Evolutionary conservation across 2,888 invertebrate species (phyloP), one percentile per base, ranked within the genome.

Genomic region (Vannuccia rotundouncinata): DNA sequence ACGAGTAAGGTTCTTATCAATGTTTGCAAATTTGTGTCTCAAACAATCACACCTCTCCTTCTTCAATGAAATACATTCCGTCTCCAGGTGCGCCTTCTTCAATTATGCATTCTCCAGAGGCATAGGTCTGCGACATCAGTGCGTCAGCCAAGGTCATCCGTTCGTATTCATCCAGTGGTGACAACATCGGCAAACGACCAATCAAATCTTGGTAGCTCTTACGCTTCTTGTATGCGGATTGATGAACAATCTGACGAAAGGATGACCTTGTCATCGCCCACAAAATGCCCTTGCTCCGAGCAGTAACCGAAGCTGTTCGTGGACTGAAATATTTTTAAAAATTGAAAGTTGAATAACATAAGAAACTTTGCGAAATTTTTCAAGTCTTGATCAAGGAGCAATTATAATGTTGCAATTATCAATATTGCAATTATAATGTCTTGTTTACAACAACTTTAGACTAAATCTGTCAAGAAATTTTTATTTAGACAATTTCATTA

Each of bases 11-110:
- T n/a, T n/a, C n/a, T n/a, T n/a, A n/a, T n/a, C n/a, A n/a, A n/a
- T n/a, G n/a, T n/a, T n/a, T n/a, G n/a, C n/a, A n/a, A n/a, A n/a
- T n/a, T n/a, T n/a, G n/a, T n/a, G n/a, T n/a, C n/a, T n/a, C n/a
- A n/a, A n/a, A n/a, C n/a, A n/a, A n/a, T n/a, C n/a, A n/a, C n/a
- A 45, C 92, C 82, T 92, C 91, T 81, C 97, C 97, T 85, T 93
- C 92, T 82, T 88, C 87, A 1, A 88, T 84, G 83, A 88, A 88
- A 83, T 86, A 88, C 85, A 88, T 87, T 0, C 88, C 88, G 74
- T 88, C 86, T 0, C 87, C 87, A 30, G 84, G 85, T 76, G 86
- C 85, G 0, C 87, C 88, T 79, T 87, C 85, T 31, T 82, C 82
- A 59, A 88, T 88, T 79, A 88, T 87, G 59, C 84, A 83, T 31